phyloP scores from a whole-genome alignment of 1,140 invertebrate species.

The Rhagoletis zephyria region DNA sequence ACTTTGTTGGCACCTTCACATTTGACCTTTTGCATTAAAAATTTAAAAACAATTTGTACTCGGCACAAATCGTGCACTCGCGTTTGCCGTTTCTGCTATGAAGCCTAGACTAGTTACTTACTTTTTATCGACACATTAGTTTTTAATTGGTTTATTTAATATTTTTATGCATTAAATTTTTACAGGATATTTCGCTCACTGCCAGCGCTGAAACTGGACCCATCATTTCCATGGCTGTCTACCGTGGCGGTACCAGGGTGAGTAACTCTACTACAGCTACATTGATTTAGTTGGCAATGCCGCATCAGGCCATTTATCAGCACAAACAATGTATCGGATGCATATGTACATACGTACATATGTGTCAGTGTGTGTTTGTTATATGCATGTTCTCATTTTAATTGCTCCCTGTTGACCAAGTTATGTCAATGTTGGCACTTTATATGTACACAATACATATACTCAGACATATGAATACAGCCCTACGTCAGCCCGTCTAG shows the following conservation, averaged over 20 bases:
- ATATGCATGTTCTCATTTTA: not conserved
- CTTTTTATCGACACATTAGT: slow-evolving; percentile 52
- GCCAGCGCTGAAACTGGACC: slow-evolving; percentile 87
- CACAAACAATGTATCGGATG: not conserved
- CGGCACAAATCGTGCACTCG: not conserved
- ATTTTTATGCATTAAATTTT: slow-evolving; percentile 56
- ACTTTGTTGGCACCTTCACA: too few relatives aligned
- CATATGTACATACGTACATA: not conserved
- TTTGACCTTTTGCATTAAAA: slow-evolving; percentile 1
- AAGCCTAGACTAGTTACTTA: not conserved
- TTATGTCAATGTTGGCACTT: slow-evolving; percentile 15
- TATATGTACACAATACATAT: too few relatives aligned
- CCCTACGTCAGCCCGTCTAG: not conserved
- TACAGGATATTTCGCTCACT: slow-evolving; percentile 86
- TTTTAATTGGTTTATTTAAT: slow-evolving; percentile 39
- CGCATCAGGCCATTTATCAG: not conserved
- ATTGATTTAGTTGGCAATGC: not conserved
- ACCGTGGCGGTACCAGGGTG: slow-evolving; percentile 91
- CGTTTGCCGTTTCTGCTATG: not conserved
- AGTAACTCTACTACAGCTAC: slow-evolving; percentile 65
- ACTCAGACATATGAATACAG: not conserved
- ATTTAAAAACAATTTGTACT: not conserved
- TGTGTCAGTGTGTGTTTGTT: not conserved
- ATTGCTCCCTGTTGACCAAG: slow-evolving; percentile 48
- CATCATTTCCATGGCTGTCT: slow-evolving; percentile 92